Percentiles rank a stretch among this genome's conserved stretches.
Conservation (phyloP, 2,797 vertebrate genomes). For the Limosa lapponica region DNA sequence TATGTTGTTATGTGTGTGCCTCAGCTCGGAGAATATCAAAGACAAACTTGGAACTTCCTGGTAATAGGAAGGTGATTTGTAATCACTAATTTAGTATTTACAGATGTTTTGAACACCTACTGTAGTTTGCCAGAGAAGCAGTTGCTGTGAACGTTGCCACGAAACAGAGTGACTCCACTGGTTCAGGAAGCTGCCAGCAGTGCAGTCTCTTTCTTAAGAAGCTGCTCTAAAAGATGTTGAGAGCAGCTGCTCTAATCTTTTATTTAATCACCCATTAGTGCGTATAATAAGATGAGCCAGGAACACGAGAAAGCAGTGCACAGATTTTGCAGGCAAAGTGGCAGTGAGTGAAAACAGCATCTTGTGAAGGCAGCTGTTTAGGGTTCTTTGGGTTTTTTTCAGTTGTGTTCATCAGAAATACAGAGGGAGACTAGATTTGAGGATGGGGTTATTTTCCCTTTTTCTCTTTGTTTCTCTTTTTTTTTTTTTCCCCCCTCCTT, state of each 20-base stretch:
- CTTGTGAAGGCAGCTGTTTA: not conserved
- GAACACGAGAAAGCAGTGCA: not conserved
- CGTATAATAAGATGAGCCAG: not conserved
- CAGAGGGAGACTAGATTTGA: not conserved
- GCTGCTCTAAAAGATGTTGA: not conserved
- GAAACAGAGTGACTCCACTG: not conserved
- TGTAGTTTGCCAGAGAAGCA: not conserved
- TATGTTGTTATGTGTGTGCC: not conserved
- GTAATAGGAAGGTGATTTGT: not conserved
- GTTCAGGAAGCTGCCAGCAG: not conserved
- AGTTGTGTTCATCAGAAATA: not conserved
- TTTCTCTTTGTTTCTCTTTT: not conserved
- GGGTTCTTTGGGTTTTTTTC: not conserved
- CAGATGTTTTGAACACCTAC: not conserved
- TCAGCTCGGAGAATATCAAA: not conserved
- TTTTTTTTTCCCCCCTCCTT: not conserved
- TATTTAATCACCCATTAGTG: slow-evolving; percentile 25
- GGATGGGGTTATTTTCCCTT: not conserved
- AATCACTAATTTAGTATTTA: not conserved
- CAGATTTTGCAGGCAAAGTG: not conserved
- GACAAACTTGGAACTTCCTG: not conserved
- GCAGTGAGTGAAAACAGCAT: not conserved
- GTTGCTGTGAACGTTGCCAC: not conserved
- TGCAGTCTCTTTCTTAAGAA: slow-evolving; percentile 10
- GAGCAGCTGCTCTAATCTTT: slow-evolving; percentile 28